Conservation (phyloP, 2,888 invertebrate species). For the Timandra comae region DNA sequence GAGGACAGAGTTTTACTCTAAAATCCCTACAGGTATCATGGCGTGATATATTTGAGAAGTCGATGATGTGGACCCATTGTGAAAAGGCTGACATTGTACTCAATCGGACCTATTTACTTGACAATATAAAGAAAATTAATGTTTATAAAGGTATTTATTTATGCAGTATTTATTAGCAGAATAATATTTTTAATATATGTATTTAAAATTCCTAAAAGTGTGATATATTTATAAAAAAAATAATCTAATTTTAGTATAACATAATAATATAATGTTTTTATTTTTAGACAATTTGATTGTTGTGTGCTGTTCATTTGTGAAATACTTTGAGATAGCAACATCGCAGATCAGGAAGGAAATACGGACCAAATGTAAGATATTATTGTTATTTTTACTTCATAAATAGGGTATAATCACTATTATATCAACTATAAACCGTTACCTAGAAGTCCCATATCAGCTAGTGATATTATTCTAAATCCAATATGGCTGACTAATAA, state of each 20-base stretch:
- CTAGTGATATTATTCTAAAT: too few species aligned
- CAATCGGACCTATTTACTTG: conserved; percentile 9
- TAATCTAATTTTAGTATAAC: background rate
- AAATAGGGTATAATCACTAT: too few species aligned
- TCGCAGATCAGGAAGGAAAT: too few species aligned
- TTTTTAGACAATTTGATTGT: conserved; percentile 41
- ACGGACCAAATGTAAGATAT: too few species aligned
- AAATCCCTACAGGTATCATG: background rate
- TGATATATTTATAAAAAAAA: background rate
- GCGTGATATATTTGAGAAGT: conserved; percentile 18
- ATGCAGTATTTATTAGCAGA: too few species aligned
- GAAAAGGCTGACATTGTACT: conserved; percentile 16
- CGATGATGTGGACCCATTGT: conserved; percentile 33
- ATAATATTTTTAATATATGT: too few species aligned
- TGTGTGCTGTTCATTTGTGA: conserved; percentile 16
- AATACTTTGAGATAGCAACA: conserved; percentile 17
- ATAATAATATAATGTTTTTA: background rate
- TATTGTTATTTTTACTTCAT: too few species aligned
- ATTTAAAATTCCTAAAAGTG: too few species aligned
- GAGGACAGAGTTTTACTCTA: background rate
- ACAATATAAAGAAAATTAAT: conserved; percentile 26
- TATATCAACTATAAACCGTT: too few species aligned
- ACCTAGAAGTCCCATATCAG: too few species aligned
- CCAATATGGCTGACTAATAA: too few species aligned
- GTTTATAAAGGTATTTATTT: conserved; percentile 35